Conservation (phyloP, 30 jellyfish, hydroid and myxozoan species). For the Aurelia sp. region DNA sequence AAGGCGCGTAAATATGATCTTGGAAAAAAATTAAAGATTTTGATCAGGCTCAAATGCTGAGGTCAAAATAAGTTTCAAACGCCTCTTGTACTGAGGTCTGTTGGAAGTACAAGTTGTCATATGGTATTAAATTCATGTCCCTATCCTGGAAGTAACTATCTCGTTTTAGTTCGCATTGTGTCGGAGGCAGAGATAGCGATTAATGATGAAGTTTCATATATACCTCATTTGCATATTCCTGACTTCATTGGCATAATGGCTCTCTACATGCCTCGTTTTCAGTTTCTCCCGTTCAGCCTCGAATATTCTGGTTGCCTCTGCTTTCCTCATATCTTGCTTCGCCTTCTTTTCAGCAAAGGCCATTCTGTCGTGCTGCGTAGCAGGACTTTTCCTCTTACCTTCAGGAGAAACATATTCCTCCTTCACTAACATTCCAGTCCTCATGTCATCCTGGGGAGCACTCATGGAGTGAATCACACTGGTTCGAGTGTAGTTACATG, state of each 20-base stretch:
- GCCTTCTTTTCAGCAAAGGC: slow-evolving; percentile 46
- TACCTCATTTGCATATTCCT: slow-evolving; percentile 67
- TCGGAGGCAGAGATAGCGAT: not conserved
- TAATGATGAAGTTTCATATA: not conserved
- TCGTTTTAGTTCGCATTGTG: not conserved
- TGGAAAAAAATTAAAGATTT: not conserved
- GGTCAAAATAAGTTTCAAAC: no score
- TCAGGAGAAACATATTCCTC: slow-evolving; percentile 76
- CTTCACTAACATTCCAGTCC: slow-evolving; percentile 52
- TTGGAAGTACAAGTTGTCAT: no score
- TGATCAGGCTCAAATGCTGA: no score
- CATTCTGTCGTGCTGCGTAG: slow-evolving; percentile 45
- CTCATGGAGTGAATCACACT: slow-evolving; percentile 94
- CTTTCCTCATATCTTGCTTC: slow-evolving; percentile 59
- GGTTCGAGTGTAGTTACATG: slow-evolving; percentile 77
- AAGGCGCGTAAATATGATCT: not conserved
- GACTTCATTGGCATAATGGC: slow-evolving; percentile 71
- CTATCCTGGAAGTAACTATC: no score
- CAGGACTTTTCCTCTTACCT: slow-evolving; percentile 66
- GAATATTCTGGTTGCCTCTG: slow-evolving; percentile 44
- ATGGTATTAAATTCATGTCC: no score
- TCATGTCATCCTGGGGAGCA: slow-evolving; percentile 66
- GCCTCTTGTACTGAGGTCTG: no score
- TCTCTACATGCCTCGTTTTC: slow-evolving; percentile 67
- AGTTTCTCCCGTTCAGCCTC: slow-evolving; percentile 75